Base-by-base conservation (phyloP, 37 sponge, comb jelly and placozoan species). In the Mnemiopsis leidyi region DNA sequence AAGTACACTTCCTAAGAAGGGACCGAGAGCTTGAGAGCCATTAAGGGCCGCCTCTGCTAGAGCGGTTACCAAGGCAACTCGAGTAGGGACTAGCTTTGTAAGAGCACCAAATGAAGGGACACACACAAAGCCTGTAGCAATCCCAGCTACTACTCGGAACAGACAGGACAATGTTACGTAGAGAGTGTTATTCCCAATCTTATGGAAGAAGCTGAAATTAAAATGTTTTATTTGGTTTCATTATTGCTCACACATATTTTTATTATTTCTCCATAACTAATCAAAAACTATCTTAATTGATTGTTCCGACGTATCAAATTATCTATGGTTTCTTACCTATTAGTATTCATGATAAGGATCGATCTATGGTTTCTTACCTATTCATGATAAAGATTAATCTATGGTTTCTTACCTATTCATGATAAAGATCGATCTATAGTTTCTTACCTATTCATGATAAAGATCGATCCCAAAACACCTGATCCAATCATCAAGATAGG, bases 171-270 rank as follows among this genome's bases (percentile, higher is more conserved):
- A 1, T 3, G 32, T 36, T 2, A 77, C 33, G 79, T 77, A 77
- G 20, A 77, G 1, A 0, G 79, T 32, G 79, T 77, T 77, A 32
- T 32, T 77, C 18, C 9, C 36, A 1, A 77, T 77, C 36, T 32
- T 77, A 36, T 77, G 30, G 36, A 77, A 77, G 79, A 77, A 77
- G 33, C 79, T 77, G 79, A 77, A 32, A 32, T n/a, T 48, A n/a
- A n/a, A n/a, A n/a, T n/a, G n/a, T n/a, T n/a, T n/a, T n/a, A n/a
- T n/a, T n/a, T n/a, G n/a, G n/a, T n/a, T n/a, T n/a, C n/a, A n/a
- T n/a, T n/a, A n/a, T n/a, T n/a, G n/a, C n/a, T n/a, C n/a, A n/a
- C n/a, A n/a, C n/a, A n/a, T n/a, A n/a, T n/a, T n/a, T n/a, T n/a
- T n/a, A n/a, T n/a, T n/a, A n/a, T n/a, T n/a, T n/a, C n/a, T n/a